These are phyloP conservation scores for Centropus bengalensis DNA, from an alignment of 2,113 vertebrate genomes.

Conservation along the genomic window DNA sequence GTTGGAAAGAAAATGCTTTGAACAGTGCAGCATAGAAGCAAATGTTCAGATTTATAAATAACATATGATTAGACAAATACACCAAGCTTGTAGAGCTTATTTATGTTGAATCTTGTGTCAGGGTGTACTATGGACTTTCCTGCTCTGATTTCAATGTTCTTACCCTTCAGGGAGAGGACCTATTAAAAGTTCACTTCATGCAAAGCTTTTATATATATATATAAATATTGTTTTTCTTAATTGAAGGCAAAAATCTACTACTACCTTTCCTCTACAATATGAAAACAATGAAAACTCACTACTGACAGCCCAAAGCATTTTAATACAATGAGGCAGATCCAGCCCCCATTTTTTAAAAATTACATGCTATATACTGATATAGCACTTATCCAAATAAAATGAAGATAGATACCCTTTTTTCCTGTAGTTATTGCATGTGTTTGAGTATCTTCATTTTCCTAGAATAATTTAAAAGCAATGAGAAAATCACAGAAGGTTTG, in stretches of 20 bases:
- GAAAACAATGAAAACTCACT: background rate
- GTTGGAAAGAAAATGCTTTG: slow-evolving; percentile 3
- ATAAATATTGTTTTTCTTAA: background rate
- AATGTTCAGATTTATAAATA: slow-evolving; percentile 44
- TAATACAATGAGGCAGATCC: background rate
- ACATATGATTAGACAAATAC: slow-evolving; percentile 1
- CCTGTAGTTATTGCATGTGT: background rate
- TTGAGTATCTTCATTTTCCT: background rate
- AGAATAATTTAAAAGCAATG: background rate
- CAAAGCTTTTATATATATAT: background rate
- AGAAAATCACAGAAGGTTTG: background rate
- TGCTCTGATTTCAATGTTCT: background rate
- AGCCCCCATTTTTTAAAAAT: background rate
- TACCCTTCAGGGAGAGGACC: background rate
- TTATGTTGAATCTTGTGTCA: slow-evolving; percentile 34
- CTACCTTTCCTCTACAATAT: background rate
- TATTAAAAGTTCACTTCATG: background rate
- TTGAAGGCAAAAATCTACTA: background rate
- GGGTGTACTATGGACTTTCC: background rate
- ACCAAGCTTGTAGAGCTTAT: background rate
- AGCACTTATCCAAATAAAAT: background rate
- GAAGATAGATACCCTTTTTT: background rate
- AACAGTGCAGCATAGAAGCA: background rate
- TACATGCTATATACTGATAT: background rate
- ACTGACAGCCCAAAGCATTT: background rate